Evolutionary conservation across 2,113 vertebrate species (phyloP).

Genomic region (Ploceus nigricollis): DNA sequence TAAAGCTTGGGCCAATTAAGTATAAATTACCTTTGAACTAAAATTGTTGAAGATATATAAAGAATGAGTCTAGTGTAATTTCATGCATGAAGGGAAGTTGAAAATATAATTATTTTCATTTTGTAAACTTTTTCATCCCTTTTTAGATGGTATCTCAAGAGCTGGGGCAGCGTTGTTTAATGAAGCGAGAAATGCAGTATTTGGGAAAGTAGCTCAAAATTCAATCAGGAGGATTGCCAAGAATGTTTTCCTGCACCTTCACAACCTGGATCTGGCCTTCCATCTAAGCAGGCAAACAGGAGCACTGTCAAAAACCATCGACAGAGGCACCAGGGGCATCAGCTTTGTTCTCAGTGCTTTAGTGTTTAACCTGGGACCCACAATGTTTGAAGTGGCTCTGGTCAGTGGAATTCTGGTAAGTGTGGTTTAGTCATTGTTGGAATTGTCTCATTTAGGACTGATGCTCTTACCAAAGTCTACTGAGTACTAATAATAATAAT

Average conservation of each 20-base stretch:
- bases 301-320: constrained; percentile 95
- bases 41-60: background rate
- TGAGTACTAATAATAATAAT: background rate
- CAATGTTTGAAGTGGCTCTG: constrained; percentile 90
- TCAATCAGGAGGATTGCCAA: constrained; percentile 95
- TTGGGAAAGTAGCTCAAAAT: constrained; percentile 96
- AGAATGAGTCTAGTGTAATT: constrained; percentile 8
- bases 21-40: background rate
- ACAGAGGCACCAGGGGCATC: constrained; percentile 95
- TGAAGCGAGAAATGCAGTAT: constrained; percentile 93
- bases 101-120: background rate
- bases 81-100: background rate
- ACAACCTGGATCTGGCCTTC: constrained; percentile 92
- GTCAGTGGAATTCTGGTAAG: constrained; percentile 93
- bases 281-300: constrained; percentile 96
- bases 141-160: constrained; percentile 88
- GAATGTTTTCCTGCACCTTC: constrained; percentile 96
- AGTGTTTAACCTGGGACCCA: constrained; percentile 96
- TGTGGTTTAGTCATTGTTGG: background rate
- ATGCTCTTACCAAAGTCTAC: background rate
- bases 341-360: constrained; percentile 95
- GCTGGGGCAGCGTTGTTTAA: constrained; percentile 90
- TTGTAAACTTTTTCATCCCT: constrained; percentile 20
- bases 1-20: background rate
- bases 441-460: background rate